phyloP scores from a whole-genome alignment of 1,140 invertebrate species.

The Drosophila pectinifera region DNA sequence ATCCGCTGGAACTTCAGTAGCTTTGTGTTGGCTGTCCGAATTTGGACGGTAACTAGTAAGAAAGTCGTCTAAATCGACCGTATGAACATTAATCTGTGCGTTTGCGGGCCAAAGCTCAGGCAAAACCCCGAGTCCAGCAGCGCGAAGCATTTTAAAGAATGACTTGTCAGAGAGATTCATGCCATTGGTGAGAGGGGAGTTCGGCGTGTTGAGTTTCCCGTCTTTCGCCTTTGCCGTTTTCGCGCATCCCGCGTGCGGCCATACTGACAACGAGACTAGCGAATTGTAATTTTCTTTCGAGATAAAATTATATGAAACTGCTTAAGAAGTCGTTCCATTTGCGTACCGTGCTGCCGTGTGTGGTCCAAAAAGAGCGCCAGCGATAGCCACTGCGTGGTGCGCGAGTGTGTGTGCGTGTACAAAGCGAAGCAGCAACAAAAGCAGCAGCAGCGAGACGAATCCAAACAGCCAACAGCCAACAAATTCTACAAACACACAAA shows the following conservation, averaged over 20 bases:
- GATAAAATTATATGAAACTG: conserved; percentile 32
- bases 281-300: conserved; percentile 48
- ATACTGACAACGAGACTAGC: conserved; percentile 40
- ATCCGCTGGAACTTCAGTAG: conserved; percentile 1
- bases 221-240: conserved; percentile 28
- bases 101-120: conserved; percentile 9
- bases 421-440: conserved; percentile 8
- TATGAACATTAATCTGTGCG: not conserved
- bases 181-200: conserved; percentile 19
- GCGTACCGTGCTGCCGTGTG: conserved; percentile 7
- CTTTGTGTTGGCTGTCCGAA: conserved; percentile 16
- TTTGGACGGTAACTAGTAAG: conserved; percentile 25
- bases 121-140: not conserved
- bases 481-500: conserved; percentile 68
- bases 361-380: conserved; percentile 24
- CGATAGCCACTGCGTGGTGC: conserved; percentile 25
- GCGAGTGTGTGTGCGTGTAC: conserved; percentile 29
- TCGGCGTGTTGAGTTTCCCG: conserved; percentile 39
- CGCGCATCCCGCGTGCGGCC: conserved; percentile 33
- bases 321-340: conserved; percentile 1
- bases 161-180: conserved; percentile 11
- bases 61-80: conserved; percentile 14
- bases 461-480: conserved; percentile 49
- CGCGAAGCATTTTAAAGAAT: conserved; percentile 10
- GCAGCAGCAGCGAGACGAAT: conserved; percentile 31